These are phyloP conservation scores for Lucifuga dentata DNA, from an alignment of 2,113 vertebrate species.

Conservation along the genomic window DNA sequence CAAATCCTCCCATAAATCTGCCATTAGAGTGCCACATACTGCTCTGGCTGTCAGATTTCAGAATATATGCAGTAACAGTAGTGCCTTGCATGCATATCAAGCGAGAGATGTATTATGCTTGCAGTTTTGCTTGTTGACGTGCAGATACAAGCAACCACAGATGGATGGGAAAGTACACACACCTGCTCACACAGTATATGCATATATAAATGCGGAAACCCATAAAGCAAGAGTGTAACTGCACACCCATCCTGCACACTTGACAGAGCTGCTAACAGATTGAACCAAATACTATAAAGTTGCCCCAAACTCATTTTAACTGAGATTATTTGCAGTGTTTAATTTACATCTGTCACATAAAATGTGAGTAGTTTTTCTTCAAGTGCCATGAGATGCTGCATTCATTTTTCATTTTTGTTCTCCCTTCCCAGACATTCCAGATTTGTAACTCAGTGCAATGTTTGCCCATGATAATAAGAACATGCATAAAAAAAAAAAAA, in stretches of 20 bases:
- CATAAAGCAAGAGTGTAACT: background rate
- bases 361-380: slow-evolving; percentile 2
- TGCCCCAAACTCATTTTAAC: background rate
- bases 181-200: background rate
- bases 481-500: slow-evolving; percentile 59
- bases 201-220: background rate
- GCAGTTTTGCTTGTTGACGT: background rate
- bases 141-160: background rate
- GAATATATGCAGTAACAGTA: background rate
- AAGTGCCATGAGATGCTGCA: slow-evolving; percentile 21
- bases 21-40: background rate
- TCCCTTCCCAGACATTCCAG: slow-evolving; percentile 69
- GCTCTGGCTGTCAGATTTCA: background rate
- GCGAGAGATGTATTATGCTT: background rate
- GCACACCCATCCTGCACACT: background rate
- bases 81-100: slow-evolving; percentile 11
- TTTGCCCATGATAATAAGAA: slow-evolving; percentile 23
- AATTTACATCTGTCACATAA: background rate
- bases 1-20: background rate
- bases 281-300: slow-evolving; percentile 1
- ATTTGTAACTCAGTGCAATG: slow-evolving; percentile 17
- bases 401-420: background rate
- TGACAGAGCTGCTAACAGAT: background rate
- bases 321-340: slow-evolving; percentile 5
- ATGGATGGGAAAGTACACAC: background rate